Evolutionary conservation across 2,113 vertebrate species (phyloP).

Genomic region (Puffinus mauretanicus): DNA sequence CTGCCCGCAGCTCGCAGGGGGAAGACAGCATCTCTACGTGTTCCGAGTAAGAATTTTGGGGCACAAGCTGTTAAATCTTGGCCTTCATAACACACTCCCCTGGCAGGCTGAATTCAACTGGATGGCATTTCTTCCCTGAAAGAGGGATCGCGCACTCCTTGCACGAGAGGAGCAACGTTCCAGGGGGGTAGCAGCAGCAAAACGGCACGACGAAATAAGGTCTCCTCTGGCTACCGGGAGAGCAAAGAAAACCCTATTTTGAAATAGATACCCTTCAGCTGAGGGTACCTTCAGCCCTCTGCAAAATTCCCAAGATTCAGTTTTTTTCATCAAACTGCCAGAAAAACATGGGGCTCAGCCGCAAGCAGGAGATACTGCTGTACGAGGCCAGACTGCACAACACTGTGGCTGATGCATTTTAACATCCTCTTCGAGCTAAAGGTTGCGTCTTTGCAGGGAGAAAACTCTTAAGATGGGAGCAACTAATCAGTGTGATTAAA

Average conservation of each 20-base stretch:
- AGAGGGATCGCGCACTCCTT: background rate
- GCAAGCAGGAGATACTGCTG: background rate
- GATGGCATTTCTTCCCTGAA: background rate
- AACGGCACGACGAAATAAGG: rapidly evolving
- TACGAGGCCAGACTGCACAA: background rate
- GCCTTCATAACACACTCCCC: background rate
- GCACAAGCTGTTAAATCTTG: background rate
- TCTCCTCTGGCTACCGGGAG: background rate
- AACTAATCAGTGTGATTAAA: background rate
- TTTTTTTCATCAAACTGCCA: background rate
- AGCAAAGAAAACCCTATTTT: background rate
- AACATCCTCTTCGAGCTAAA: background rate
- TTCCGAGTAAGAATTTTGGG: background rate
- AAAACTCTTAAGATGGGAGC: background rate
- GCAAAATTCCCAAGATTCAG: background rate
- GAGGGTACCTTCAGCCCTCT: background rate
- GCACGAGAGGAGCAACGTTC: background rate
- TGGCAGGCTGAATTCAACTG: background rate
- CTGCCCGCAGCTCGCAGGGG: background rate
- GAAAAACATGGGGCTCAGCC: background rate
- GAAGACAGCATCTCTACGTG: background rate
- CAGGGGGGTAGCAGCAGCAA: background rate
- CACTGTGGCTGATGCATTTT: background rate
- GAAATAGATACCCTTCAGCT: background rate
- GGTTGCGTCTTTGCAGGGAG: background rate